Evolutionary conservation across 2,797 vertebrate species (phyloP).

Genomic region (Semaprochilodus insignis): DNA sequence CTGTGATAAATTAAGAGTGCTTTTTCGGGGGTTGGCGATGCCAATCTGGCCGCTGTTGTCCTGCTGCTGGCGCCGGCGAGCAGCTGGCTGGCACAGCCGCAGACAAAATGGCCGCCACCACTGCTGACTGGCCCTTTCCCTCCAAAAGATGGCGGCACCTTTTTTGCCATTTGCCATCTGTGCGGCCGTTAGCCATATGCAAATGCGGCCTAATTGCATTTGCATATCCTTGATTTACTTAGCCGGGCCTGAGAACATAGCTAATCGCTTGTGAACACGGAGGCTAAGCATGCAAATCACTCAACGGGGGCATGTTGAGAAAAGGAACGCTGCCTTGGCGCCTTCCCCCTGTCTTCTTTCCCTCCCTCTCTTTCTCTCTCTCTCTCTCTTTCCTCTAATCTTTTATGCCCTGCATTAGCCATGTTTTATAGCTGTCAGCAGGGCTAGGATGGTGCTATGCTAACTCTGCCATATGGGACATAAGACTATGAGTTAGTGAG

Average conservation of each 20-base stretch:
- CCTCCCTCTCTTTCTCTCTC: not conserved
- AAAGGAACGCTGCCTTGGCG: conserved; percentile 26
- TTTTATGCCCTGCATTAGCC: conserved; percentile 21
- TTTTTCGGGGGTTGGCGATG: conserved; percentile 54
- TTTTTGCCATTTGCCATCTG: conserved; percentile 75
- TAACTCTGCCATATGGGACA: conserved; percentile 71
- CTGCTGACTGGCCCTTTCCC: conserved; percentile 61
- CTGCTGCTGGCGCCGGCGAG: conserved; percentile 63
- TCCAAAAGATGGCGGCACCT: conserved; percentile 79
- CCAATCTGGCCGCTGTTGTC: conserved; percentile 62
- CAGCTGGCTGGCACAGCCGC: conserved; percentile 76
- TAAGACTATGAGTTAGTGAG: conserved; percentile 11
- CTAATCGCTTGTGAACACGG: conserved; percentile 61
- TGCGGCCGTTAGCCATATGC: conserved; percentile 74
- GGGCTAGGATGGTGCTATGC: conserved; percentile 52
- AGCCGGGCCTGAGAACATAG: conserved; percentile 42
- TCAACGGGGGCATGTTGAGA: conserved; percentile 14
- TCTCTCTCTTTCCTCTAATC: conserved; percentile 22
- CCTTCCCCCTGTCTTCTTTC: not conserved
- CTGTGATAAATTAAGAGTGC: conserved; percentile 45
- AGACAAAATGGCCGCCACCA: conserved; percentile 79
- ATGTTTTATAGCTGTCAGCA: conserved; percentile 43
- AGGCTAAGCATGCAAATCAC: conserved; percentile 45
- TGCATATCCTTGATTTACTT: conserved; percentile 73
- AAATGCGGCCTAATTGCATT: conserved; percentile 81